Base-by-base conservation (phyloP, 2,113 vertebrate genomes). In the Xiphorhynchus elegans region DNA sequence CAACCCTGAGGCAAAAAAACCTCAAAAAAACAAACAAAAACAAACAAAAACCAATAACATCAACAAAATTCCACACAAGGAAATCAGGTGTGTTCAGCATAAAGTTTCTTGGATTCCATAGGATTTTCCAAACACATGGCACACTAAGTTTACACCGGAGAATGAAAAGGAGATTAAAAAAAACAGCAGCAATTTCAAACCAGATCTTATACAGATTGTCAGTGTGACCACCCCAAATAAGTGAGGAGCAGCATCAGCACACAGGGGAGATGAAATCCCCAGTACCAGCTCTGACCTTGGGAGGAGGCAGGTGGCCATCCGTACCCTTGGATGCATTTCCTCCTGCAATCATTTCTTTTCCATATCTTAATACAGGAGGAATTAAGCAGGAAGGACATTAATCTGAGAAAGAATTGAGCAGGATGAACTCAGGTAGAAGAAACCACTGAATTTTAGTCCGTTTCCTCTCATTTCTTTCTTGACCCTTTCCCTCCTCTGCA, bases 31-130 rank as follows among this genome's bases (percentile, higher is more conserved):
- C 3, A 39, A 17, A 1, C 2, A 40, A n/a, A 24, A 82, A 52
- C 3, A 11, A 31, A 53, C 0, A 0, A 26, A 11, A 31, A 53
- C 0, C 0, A 26, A 55, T 7, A 64, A 35, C 21, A 58, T n/a
- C 20, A 47, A 19, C 12, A 46, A 46, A 47, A 2, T 9, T 17
- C 2, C 17, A 7, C 31, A 10, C 29, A 72, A 42, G 35, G 66
- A 81, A 77, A 44, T 47, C 7, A 24, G 6, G 15, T 58, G 31
- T 13, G 4, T 40, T 87, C 26, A 73, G 11, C 29, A 66, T 24
- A 25, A 73, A 50, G 8, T 18, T 53, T 56, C 59, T 31, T 11
- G 37, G 25, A 31, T 35, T 66, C 23, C n/a, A 21, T 0, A 21
- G 24, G 28, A 35, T 78, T 81, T 82, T 74, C 25, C 44, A 66